Evolutionary conservation across 2,797 vertebrate species (phyloP).

Genomic region (Vireo griseus): DNA sequence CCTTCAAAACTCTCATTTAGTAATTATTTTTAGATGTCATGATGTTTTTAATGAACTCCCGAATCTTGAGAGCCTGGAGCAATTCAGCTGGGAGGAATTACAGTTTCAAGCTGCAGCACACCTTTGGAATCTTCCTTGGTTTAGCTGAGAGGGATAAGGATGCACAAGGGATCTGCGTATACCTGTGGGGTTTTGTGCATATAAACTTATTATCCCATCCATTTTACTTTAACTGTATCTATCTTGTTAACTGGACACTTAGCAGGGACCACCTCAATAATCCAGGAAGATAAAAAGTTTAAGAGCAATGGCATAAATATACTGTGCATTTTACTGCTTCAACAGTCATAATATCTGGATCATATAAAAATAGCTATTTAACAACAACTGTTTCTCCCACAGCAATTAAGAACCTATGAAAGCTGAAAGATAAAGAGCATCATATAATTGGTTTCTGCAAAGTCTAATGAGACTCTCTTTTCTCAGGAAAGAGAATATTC

Average conservation of each 20-base stretch:
- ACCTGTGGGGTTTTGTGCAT: background rate
- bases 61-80: slow-evolving; percentile 4
- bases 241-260: background rate
- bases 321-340: background rate
- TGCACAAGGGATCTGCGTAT: background rate
- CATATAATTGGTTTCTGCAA: slow-evolving; percentile 36
- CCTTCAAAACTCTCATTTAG: background rate
- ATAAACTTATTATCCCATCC: background rate
- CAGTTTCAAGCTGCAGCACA: background rate
- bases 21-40: background rate
- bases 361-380: slow-evolving; percentile 43
- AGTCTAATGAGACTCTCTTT: slow-evolving; percentile 20
- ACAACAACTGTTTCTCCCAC: slow-evolving; percentile 45
- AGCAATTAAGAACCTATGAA: slow-evolving; percentile 51
- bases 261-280: background rate
- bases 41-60: background rate
- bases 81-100: background rate
- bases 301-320: background rate
- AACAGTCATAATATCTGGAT: background rate
- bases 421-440: slow-evolving; percentile 40
- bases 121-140: background rate
- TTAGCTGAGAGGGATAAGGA: background rate
- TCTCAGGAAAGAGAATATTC: slow-evolving; percentile 17
- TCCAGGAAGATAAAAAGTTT: background rate
- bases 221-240: background rate